Evolutionary conservation across 2,888 invertebrate genomes (phyloP).

Genomic region (Athetis lepigone): DNA sequence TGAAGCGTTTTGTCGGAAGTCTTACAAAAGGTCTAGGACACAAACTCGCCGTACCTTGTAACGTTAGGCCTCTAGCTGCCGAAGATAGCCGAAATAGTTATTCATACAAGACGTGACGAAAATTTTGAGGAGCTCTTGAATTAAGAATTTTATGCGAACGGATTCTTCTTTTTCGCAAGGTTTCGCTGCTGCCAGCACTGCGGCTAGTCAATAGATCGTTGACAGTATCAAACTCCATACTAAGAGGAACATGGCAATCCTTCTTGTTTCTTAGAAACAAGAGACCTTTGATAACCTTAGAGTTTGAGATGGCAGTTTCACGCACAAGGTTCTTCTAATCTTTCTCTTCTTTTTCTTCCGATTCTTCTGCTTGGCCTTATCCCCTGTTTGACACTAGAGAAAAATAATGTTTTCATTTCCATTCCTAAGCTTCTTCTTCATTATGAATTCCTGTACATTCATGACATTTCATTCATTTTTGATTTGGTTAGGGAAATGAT

Average conservation of each 20-base stretch:
- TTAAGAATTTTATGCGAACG: not conserved
- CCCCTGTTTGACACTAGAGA: not conserved
- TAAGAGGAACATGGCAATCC: not conserved
- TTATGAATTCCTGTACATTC: too few species aligned
- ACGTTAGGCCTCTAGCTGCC: slow-evolving; percentile 8
- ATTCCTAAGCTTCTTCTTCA: not conserved
- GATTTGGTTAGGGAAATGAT: too few species aligned
- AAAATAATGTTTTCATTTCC: not conserved
- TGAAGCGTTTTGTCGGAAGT: slow-evolving; percentile 44
- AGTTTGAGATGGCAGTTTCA: not conserved
- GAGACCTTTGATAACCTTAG: not conserved
- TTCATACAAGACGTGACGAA: not conserved
- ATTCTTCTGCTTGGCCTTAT: not conserved
- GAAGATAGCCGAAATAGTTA: slow-evolving; percentile 2
- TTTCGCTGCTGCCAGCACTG: not conserved
- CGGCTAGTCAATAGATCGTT: not conserved
- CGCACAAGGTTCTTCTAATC: too few species aligned
- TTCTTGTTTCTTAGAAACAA: not conserved
- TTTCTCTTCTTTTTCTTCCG: too few species aligned
- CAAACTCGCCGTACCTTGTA: slow-evolving; percentile 38
- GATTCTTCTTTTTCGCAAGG: not conserved
- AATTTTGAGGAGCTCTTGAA: not conserved
- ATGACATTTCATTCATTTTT: not conserved
- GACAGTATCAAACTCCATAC: not conserved
- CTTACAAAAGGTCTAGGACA: slow-evolving; percentile 55